Base-by-base conservation (phyloP, 2,888 invertebrate genomes). In the Drosophila longiperda region DNA sequence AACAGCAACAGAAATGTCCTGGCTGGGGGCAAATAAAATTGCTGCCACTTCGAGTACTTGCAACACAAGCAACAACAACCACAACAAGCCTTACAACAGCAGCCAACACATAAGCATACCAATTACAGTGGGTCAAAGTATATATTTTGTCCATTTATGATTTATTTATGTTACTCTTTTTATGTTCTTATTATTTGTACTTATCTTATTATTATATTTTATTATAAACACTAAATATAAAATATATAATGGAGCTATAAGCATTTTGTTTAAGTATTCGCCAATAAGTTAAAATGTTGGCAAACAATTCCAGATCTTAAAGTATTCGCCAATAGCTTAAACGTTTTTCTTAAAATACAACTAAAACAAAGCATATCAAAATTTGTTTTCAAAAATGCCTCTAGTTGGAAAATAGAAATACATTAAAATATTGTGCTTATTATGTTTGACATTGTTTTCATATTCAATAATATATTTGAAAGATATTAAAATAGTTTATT, bases 91-190 rank as follows among this genome's bases (percentile, higher is more conserved):
- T 57, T 48, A 26, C 66, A 66, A 66, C 55, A 53, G 17, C 38
- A 48, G 60, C 40, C 42, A 57, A 5, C 23, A 58, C 61, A 65
- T 70, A 53, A 63, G 74, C 75, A 75, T 75, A 58, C 33, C 50
- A 55, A 32, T 20, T 29, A 57, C 40, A 54, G 62, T 63, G 72
- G 23, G 32, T 48, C 70, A 42, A 23, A 36, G 29, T 5, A 26
- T 49, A 17, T 49, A 17, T 2, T 5, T 17, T 49, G 15, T 26
- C 15, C 26, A 45, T 23, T 15, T 23, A 23, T 4, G 45, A 45
- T 23, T 15, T 23, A 45, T 23, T 8, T 45, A 2, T 45, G 8
- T 8, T 45, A 1, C 12, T 1, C 7, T 12, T 45, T 20, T 45
- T 12, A 3, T 20, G 7, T 20, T 12, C 42, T 7, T 12, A 45